Percentiles rank a stretch among this genome's conserved stretches.
Conservation (phyloP, 2,113 vertebrate species). For the Eublepharis macularius region DNA sequence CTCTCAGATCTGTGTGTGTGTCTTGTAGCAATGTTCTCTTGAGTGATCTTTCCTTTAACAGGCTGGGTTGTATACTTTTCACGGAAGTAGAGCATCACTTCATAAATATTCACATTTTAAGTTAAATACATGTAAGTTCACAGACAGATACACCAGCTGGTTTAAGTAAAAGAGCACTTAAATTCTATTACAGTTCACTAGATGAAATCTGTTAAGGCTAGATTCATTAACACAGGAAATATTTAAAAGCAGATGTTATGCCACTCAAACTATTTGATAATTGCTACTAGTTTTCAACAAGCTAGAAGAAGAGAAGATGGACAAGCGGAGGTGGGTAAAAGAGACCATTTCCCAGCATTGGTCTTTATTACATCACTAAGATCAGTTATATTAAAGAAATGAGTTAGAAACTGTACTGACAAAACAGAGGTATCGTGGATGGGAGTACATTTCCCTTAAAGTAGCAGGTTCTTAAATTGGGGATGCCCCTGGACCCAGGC, state of each 20-base stretch:
- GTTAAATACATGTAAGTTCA: neutral
- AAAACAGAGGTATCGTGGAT: no score
- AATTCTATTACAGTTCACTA: neutral
- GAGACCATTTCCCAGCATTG: neutral
- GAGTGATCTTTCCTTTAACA: neutral
- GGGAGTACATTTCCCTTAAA: no score
- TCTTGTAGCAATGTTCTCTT: neutral
- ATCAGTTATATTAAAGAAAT: neutral
- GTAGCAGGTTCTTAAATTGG: no score
- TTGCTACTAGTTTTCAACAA: neutral
- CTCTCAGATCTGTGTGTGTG: neutral
- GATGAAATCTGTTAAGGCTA: constrained; percentile 1
- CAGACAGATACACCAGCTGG: neutral
- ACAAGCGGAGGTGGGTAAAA: neutral
- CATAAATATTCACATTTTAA: neutral
- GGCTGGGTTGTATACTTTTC: neutral
- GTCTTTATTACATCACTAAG: neutral
- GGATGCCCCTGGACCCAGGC: no score
- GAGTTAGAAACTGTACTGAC: no score
- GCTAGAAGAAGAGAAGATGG: neutral
- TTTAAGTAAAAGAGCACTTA: neutral
- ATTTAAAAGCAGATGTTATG: neutral
- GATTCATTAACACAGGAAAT: neutral
- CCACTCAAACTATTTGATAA: neutral
- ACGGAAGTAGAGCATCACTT: neutral